These are phyloP conservation scores for Syngnathoides biaculeatus DNA, from an alignment of 2,113 vertebrate species.

Conservation along the genomic window DNA sequence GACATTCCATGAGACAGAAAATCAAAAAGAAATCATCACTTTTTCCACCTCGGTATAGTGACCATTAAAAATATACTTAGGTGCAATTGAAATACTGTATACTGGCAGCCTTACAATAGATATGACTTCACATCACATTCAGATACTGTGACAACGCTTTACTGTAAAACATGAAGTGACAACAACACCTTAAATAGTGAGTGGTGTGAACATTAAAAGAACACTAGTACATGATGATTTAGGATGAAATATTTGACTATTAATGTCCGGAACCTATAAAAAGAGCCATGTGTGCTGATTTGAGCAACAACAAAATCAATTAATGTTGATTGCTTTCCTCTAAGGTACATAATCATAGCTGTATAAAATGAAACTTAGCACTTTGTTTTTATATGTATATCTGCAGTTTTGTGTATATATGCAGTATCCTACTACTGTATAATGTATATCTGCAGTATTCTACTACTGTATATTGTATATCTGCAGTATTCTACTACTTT, in stretches of 20 bases:
- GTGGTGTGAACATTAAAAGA: constrained; percentile 14
- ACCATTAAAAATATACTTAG: not conserved
- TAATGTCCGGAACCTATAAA: constrained; percentile 8
- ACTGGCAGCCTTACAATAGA: not conserved
- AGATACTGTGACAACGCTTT: not conserved
- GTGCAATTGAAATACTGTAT: not conserved
- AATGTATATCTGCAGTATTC: not conserved
- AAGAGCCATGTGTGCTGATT: constrained; percentile 4
- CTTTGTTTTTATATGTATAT: not conserved
- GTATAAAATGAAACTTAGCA: not conserved
- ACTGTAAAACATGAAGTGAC: not conserved
- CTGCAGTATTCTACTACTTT: not conserved
- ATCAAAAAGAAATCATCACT: not conserved
- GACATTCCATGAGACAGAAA: not conserved
- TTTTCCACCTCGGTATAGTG: not conserved
- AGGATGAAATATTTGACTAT: not conserved
- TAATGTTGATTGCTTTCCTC: not conserved
- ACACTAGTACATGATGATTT: not conserved
- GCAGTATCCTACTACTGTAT: not conserved
- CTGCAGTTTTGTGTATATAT: too few relatives aligned
- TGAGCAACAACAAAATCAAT: not conserved
- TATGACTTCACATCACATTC: not conserved
- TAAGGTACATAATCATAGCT: not conserved
- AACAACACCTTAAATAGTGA: constrained; percentile 17
- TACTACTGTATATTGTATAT: not conserved